Conservation (phyloP, 1,140 invertebrate species). For the Mamestra configurata region DNA sequence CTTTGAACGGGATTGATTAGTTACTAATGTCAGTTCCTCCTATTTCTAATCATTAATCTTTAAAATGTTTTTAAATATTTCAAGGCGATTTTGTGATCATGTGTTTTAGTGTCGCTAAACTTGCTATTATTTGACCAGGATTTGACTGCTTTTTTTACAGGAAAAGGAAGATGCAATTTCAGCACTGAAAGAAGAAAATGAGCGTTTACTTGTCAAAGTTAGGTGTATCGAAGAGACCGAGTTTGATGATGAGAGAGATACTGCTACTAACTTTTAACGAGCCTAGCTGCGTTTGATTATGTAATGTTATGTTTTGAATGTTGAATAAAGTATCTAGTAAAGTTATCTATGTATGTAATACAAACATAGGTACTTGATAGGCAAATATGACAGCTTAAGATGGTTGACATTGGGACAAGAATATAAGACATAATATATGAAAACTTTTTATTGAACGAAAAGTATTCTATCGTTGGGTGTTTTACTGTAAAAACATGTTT, state of each 20-base stretch:
- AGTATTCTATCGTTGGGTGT: conserved; percentile 8
- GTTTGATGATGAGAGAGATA: not conserved
- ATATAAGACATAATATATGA: not conserved
- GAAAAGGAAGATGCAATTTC: conserved; percentile 78
- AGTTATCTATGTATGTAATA: not conserved
- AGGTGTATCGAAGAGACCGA: conserved; percentile 66
- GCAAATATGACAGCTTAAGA: not conserved
- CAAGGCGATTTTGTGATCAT: not conserved
- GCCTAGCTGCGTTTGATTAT: not conserved
- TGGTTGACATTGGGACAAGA: not conserved
- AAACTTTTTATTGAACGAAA: conserved; percentile 36
- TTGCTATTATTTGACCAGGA: no score
- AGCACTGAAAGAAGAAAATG: conserved; percentile 81
- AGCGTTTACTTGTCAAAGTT: conserved; percentile 76
- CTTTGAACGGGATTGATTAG: no score
- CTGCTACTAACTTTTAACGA: not conserved
- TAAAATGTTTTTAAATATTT: not conserved
- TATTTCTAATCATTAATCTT: no score
- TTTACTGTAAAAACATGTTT: conserved; percentile 2
- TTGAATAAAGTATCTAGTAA: conserved; percentile 9
- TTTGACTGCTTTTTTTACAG: conserved; percentile 55
- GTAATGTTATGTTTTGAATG: not conserved
- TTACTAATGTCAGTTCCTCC: no score
- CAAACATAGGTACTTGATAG: not conserved
- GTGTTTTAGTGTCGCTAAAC: not conserved